Base-by-base conservation (phyloP, 1,140 invertebrate genomes). In the Globodera ellingtonae region DNA sequence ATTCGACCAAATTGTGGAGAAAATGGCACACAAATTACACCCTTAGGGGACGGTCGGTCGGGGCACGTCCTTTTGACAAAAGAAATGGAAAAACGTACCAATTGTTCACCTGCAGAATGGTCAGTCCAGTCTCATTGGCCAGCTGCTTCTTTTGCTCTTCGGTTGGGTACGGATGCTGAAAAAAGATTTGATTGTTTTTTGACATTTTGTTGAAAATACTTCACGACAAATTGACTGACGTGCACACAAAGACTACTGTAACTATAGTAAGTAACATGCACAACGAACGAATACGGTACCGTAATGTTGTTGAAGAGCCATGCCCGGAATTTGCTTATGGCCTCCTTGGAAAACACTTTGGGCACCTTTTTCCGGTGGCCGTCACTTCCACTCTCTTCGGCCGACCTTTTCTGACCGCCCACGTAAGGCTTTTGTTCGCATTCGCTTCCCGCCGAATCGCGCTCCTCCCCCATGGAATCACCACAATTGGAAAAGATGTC, bases 111-210 rank as follows among this genome's bases (percentile, higher is more conserved):
- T 99, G 98, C 90, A 99, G 93, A 92, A 99, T 98, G 90, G 97
- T 99, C 91, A 99, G 93, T 90, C 97, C 97, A 90, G 98, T 99
- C 91, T 99, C 97, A 92, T 98, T 95, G 90, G 98, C 97, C 92
- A 99, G 92, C 92, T 98, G 96, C 91, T 98, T 98, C 92, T 99
- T 99, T 93, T 99, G 97, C 92, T 99, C 97, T 93, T 99, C 97
- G 91, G 97, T 98, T 87, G 97, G 97, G 92, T 99, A 99, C 81
- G 98, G 97, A 93, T 99, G 97, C 97, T 99, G 93, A 18, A 95
- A 94, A 91, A 24, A 50, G n/a, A 67, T 21, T 35, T 8, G 13
- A 6, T 24, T 44, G 9, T 6, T 81, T 35, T 13, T 35, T 44
- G 35, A 6, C 46, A 48, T 59, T 44, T 59, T 15, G 3, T 50